phyloP scores from a whole-genome alignment of 2,888 invertebrate genomes.

The Cabera pusaria region DNA sequence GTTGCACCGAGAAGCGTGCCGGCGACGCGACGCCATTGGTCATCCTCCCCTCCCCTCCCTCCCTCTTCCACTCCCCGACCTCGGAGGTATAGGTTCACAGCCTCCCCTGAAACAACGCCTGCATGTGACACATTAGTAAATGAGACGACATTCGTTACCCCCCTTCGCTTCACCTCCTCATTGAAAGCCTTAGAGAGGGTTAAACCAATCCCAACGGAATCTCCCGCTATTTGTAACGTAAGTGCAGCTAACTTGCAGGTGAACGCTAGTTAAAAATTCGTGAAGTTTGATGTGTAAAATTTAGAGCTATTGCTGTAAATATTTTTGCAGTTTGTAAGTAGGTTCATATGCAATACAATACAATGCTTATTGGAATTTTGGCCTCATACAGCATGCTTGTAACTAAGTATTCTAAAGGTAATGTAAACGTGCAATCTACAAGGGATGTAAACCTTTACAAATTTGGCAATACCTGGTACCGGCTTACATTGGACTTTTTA shows the following conservation, averaged over 20 bases:
- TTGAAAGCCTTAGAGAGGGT: constrained; percentile 47
- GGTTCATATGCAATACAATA: too few relatives aligned
- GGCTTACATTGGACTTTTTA: too few relatives aligned
- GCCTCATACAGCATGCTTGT: too few relatives aligned
- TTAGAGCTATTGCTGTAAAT: too few relatives aligned
- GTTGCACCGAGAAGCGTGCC: constrained; percentile 58
- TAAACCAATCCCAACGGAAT: constrained; percentile 28
- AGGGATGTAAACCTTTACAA: too few relatives aligned
- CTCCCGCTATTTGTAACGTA: constrained; percentile 31
- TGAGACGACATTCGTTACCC: constrained; percentile 83
- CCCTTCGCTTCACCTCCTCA: constrained; percentile 70
- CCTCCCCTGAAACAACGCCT: constrained; percentile 76
- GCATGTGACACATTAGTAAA: constrained; percentile 84
- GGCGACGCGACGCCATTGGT: constrained; percentile 66
- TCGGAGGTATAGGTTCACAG: too few relatives aligned
- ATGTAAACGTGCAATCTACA: too few relatives aligned
- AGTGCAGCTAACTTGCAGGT: constrained; percentile 26
- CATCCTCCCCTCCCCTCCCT: constrained; percentile 46
- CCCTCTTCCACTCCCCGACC: too few relatives aligned
- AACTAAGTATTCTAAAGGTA: too few relatives aligned
- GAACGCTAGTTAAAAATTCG: constrained; percentile 31
- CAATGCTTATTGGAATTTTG: too few relatives aligned
- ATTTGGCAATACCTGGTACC: too few relatives aligned
- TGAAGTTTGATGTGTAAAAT: background rate
- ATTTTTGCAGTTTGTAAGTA: too few relatives aligned